Evolutionary conservation across 2,113 vertebrate species (phyloP).

Genomic region (Podiceps cristatus): DNA sequence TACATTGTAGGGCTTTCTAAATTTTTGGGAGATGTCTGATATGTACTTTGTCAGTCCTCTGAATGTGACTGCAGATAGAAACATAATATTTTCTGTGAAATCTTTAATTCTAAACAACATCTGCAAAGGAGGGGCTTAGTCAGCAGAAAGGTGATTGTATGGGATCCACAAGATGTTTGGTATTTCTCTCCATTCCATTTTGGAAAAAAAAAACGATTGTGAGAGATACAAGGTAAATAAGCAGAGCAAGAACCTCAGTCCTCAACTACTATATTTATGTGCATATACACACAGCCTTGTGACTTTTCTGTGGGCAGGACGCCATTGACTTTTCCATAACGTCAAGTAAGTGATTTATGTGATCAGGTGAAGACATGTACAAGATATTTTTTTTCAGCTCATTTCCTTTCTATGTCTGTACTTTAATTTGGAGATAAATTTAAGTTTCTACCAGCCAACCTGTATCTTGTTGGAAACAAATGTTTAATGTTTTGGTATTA

Average conservation of each 20-base stretch:
- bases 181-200: neutral
- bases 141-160: neutral
- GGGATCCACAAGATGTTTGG: neutral
- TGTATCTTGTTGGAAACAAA: neutral
- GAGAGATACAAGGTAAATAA: neutral
- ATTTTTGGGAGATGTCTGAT: neutral
- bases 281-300: neutral
- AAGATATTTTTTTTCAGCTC: slow-evolving; percentile 32
- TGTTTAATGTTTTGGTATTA: neutral
- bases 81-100: neutral
- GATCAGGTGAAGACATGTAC: slow-evolving; percentile 55
- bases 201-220: neutral
- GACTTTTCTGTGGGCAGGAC: neutral
- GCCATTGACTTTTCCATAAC: slow-evolving; percentile 26
- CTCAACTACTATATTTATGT: slow-evolving; percentile 36
- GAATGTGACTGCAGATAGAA: neutral
- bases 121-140: rapidly evolving
- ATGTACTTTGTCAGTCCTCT: neutral
- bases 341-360: slow-evolving; percentile 42
- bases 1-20: neutral
- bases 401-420: slow-evolving; percentile 25
- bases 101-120: neutral
- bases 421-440: neutral
- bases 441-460: neutral
- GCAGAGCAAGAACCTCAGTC: neutral